These are phyloP conservation scores for Desmodus rotundus DNA, from an alignment of 2,113 vertebrate species.

Conservation along the genomic window DNA sequence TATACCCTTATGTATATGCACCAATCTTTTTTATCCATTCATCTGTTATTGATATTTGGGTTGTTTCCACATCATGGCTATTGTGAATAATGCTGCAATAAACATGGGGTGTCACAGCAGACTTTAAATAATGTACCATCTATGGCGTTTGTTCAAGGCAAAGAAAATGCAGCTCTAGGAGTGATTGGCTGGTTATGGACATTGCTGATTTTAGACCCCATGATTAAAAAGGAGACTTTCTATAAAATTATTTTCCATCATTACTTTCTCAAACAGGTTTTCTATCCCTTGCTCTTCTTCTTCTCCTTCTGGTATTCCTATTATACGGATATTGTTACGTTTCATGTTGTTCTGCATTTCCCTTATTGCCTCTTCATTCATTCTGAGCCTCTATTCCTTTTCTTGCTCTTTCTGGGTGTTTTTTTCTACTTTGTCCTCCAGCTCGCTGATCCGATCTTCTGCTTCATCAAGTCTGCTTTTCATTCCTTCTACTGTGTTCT, in stretches of 20 bases:
- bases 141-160: conserved; percentile 80
- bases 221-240: conserved; percentile 50
- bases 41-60: neutral
- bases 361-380: no score
- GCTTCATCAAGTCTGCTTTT: no score
- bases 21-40: neutral
- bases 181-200: conserved; percentile 80
- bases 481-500: no score
- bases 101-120: conserved; percentile 70
- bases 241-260: conserved; percentile 35
- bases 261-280: neutral
- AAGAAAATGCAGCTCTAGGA: conserved; percentile 74
- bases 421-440: no score
- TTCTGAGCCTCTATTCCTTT: no score
- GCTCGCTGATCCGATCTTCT: no score
- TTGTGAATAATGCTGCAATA: neutral
- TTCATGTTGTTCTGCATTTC: no score
- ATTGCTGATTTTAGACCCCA: conserved; percentile 77
- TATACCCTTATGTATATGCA: neutral
- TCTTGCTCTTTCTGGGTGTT: no score
- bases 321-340: no score
- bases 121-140: conserved; percentile 76
- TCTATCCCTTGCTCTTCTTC: no score
- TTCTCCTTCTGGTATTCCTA: no score
- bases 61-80: neutral